phyloP scores from a whole-genome alignment of 2,797 vertebrate genomes.

The Toxotes lorentzi region DNA sequence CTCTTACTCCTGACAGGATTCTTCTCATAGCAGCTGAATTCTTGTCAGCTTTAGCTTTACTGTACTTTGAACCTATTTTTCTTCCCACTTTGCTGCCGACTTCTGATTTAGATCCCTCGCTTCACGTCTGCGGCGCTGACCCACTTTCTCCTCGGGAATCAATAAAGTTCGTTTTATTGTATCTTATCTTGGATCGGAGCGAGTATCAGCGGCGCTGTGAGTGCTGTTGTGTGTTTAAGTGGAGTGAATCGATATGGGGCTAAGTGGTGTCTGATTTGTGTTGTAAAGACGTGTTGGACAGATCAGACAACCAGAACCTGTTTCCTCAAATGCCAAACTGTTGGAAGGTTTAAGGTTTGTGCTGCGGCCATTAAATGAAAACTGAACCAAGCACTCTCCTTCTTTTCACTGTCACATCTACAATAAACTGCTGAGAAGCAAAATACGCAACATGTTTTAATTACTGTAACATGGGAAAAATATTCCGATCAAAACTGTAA shows the following conservation, averaged over 20 bases:
- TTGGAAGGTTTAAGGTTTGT: neutral
- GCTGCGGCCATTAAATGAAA: neutral
- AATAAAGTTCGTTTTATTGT: conserved; percentile 24
- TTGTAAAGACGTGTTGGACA: neutral
- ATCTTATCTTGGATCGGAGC: conserved; percentile 10
- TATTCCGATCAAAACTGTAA: too few relatives aligned
- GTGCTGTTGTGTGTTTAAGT: conserved; percentile 17
- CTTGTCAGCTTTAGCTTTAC: neutral
- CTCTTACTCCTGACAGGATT: too few relatives aligned
- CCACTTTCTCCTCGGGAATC: conserved; percentile 35
- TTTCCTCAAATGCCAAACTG: neutral
- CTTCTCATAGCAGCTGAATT: neutral
- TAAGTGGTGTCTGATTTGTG: conserved; percentile 32
- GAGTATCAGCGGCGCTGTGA: neutral
- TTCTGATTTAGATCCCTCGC: neutral
- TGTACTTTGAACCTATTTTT: neutral
- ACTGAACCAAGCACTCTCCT: neutral
- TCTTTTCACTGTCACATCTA: neutral
- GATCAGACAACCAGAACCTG: conserved; percentile 19
- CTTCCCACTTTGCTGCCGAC: neutral
- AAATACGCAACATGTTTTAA: too few relatives aligned
- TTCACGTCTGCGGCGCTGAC: neutral
- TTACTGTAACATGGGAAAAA: too few relatives aligned
- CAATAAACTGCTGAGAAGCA: neutral
- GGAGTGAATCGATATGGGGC: conserved; percentile 29